Conservation (phyloP, 2,797 vertebrate genomes). For the Parauchenoglanis ngamensis region DNA sequence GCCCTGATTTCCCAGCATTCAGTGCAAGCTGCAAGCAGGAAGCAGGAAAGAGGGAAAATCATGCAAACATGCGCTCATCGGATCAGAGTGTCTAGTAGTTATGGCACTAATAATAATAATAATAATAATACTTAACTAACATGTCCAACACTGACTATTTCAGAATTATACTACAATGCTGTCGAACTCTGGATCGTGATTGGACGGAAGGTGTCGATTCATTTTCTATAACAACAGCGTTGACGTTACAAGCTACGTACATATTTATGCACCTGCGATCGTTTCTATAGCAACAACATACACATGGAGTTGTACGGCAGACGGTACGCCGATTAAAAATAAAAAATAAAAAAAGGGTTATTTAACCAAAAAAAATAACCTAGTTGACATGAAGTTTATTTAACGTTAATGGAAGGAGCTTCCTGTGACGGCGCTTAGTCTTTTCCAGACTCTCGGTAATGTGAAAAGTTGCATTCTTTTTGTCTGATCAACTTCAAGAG, state of each 20-base stretch:
- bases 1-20: constrained; percentile 16
- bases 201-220: not conserved
- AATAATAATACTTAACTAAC: not conserved
- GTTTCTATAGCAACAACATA: not conserved
- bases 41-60: not conserved
- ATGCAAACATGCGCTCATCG: not conserved
- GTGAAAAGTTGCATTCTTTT: not conserved
- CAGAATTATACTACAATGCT: not conserved
- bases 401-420: not conserved
- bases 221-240: not conserved
- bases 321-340: not conserved
- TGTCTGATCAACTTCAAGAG: not conserved
- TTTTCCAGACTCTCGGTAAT: not conserved
- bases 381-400: not conserved
- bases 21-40: constrained; percentile 12
- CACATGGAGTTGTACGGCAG: not conserved
- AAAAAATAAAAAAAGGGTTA: too few relatives aligned
- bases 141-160: not conserved
- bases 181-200: not conserved
- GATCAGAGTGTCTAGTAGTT: not conserved
- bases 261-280: not conserved
- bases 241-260: too few relatives aligned
- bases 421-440: not conserved
- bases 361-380: not conserved
- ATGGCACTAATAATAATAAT: not conserved